A percentile compares a stretch with the other conserved stretches of the same genome.
phyloP scores from a whole-genome alignment of 2,797 vertebrate genomes.

The Tokudaia tokunoshimensis region DNA sequence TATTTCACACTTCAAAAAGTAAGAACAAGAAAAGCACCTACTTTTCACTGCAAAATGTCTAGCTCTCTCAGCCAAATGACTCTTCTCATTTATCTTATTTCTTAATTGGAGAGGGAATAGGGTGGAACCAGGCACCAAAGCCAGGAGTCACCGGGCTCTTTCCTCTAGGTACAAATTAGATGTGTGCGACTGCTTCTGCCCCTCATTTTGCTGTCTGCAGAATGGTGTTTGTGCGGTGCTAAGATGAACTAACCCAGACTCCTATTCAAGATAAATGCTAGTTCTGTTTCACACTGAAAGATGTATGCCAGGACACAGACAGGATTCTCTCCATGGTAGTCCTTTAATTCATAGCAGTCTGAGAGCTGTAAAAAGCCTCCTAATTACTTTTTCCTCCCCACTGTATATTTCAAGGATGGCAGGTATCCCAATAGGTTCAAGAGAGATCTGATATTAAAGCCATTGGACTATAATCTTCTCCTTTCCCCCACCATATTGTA shows the following conservation, averaged over 20 bases:
- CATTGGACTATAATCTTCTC: conserved; percentile 48
- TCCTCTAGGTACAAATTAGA: conserved; percentile 61
- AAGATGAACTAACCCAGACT: conserved; percentile 40
- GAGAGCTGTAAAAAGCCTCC: conserved; percentile 69
- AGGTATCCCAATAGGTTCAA: conserved; percentile 65
- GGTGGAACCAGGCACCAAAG: conserved; percentile 50
- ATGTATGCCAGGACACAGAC: conserved; percentile 72
- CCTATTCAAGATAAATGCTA: conserved; percentile 77
- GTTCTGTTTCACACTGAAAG: conserved; percentile 66
- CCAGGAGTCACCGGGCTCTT: not conserved
- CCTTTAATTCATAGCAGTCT: conserved; percentile 75
- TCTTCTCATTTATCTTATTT: not conserved
- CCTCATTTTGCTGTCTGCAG: conserved; percentile 71
- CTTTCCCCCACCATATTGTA: not conserved
- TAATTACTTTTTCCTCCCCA: conserved; percentile 72
- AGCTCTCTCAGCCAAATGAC: conserved; percentile 49
- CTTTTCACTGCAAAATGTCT: conserved; percentile 22
- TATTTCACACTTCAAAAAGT: not conserved
- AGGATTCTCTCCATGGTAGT: conserved; percentile 57
- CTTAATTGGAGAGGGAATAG: conserved; percentile 32
- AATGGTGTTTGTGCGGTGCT: conserved; percentile 56
- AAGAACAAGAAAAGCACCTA: not conserved
- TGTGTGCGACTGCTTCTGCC: not conserved
- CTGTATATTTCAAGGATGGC: conserved; percentile 71
- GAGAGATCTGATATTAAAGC: conserved; percentile 68